Conservation (phyloP, 2,113 vertebrate genomes). For the Stictonetta naevosa region DNA sequence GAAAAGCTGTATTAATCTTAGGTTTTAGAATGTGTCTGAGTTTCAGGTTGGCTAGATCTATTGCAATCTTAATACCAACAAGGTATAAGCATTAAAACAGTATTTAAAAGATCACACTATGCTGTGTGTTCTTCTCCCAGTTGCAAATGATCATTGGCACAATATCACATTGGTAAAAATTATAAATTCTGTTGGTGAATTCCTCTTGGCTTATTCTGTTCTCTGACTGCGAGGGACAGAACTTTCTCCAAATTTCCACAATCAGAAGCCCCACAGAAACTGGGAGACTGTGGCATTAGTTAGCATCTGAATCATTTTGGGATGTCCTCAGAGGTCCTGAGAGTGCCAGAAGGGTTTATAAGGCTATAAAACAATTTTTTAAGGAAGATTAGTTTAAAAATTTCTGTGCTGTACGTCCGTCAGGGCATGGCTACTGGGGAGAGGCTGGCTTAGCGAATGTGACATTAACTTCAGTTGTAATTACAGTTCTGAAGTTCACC, state of each 20-base stretch:
- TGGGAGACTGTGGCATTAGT: neutral
- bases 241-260: neutral
- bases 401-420: neutral
- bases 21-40: neutral
- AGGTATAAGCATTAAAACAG: neutral
- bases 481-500: conserved; percentile 25
- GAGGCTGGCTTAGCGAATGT: neutral
- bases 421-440: neutral
- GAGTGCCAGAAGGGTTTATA: neutral
- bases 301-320: neutral
- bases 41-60: neutral
- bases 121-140: neutral
- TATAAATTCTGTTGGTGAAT: fast-evolving
- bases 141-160: neutral
- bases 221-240: neutral
- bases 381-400: neutral
- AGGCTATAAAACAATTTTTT: neutral
- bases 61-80: neutral
- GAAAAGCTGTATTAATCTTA: neutral
- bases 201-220: neutral
- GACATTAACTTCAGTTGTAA: conserved; percentile 17
- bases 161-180: neutral
- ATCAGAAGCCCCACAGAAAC: neutral
- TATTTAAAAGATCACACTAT: neutral
- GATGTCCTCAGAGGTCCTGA: neutral